These are phyloP conservation scores for Sorex fumeus DNA, from an alignment of 2,113 vertebrate species.

Conservation along the genomic window DNA sequence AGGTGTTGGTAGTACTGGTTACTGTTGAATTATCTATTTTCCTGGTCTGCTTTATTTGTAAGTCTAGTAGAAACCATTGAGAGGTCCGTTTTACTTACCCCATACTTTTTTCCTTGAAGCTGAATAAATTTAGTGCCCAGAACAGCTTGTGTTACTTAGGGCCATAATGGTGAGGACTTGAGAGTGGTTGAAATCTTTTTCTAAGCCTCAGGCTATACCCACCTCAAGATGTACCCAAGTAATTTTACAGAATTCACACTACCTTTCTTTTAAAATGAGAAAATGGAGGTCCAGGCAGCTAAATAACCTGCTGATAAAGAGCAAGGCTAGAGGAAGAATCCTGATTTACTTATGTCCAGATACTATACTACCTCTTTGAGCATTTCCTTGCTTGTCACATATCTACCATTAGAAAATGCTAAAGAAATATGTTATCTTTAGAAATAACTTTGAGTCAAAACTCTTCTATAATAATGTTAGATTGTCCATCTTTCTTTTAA, in stretches of 20 bases:
- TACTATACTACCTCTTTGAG: background rate
- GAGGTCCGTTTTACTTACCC: conserved; percentile 24
- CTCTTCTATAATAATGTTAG: conserved; percentile 26
- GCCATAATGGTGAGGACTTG: conserved; percentile 13
- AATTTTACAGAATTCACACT: conserved; percentile 32
- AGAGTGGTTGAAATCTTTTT: conserved; percentile 13
- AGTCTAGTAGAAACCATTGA: conserved; percentile 49
- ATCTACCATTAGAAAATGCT: conserved; percentile 17
- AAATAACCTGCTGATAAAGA: conserved; percentile 7
- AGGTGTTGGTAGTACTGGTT: conserved; percentile 45
- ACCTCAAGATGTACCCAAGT: background rate
- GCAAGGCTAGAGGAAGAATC: background rate
- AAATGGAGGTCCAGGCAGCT: background rate
- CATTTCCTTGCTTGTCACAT: background rate
- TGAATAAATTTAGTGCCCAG: conserved; percentile 57
- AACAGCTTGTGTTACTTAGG: conserved; percentile 41
- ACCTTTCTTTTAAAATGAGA: conserved; percentile 41
- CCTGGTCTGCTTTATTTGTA: conserved; percentile 39
- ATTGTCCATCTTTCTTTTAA: conserved; percentile 44
- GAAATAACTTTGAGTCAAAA: conserved; percentile 24
- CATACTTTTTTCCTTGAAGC: conserved; percentile 59
- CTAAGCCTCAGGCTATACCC: conserved; percentile 42
- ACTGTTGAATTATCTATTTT: conserved; percentile 57
- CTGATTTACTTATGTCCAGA: conserved; percentile 19
- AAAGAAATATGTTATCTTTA: conserved; percentile 46